Evolutionary conservation across 2,113 vertebrate genomes (phyloP).

Genomic region (Struthidea cinerea): DNA sequence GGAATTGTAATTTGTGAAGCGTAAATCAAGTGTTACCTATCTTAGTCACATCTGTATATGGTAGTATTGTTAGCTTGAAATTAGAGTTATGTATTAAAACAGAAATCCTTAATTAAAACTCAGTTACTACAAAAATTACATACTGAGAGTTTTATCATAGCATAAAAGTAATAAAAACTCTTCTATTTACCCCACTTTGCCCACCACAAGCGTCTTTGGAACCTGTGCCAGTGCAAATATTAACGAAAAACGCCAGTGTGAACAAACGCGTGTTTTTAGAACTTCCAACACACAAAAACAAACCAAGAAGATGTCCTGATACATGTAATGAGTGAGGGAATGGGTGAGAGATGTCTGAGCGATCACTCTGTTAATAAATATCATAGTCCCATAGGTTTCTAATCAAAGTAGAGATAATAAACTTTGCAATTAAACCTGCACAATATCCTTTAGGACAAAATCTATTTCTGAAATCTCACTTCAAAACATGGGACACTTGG

Average conservation of each 20-base stretch:
- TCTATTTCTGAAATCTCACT: constrained; percentile 76
- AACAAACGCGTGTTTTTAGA: constrained; percentile 17
- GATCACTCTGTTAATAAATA: constrained; percentile 59
- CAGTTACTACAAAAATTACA: neutral
- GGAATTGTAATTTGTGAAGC: constrained; percentile 14
- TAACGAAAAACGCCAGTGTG: constrained; percentile 65
- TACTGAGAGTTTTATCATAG: constrained; percentile 1
- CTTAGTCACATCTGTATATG: neutral
- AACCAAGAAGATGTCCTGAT: constrained; percentile 15
- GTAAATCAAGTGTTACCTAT: constrained; percentile 22
- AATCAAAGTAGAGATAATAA: constrained; percentile 66
- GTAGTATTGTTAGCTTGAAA: neutral
- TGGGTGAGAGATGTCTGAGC: neutral
- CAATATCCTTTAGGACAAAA: constrained; percentile 63
- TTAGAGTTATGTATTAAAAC: neutral
- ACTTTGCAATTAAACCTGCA: constrained; percentile 66
- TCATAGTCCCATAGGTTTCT: constrained; percentile 48
- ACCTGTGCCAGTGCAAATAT: constrained; percentile 50
- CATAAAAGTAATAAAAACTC: constrained; percentile 46
- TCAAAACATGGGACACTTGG: constrained; percentile 77
- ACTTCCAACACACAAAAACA: constrained; percentile 34
- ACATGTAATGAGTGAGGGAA: neutral
- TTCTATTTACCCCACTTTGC: constrained; percentile 49
- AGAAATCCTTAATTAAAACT: constrained; percentile 44
- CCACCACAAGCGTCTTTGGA: constrained; percentile 9